Percentiles rank a stretch among this genome's conserved stretches.
Conservation (phyloP, 1,140 invertebrate genomes). For the Euschistus heros region DNA sequence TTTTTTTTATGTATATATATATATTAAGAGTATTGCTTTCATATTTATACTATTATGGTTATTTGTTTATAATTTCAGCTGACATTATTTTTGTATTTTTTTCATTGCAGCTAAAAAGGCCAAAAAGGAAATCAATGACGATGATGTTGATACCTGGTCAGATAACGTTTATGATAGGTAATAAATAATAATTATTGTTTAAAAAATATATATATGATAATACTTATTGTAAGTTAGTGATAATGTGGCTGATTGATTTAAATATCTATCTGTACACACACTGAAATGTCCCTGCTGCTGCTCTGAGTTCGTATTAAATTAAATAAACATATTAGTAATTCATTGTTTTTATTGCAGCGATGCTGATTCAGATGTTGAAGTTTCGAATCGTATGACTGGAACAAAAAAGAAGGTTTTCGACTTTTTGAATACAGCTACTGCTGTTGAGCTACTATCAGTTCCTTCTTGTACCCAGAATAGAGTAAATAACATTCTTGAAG, state of each 20-base stretch:
- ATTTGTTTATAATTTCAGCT: neutral
- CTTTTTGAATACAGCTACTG: constrained; percentile 56
- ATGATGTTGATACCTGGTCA: constrained; percentile 12
- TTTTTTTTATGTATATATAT: neutral
- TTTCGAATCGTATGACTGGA: constrained; percentile 51
- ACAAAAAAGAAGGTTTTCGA: constrained; percentile 63
- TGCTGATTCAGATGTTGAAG: constrained; percentile 61
- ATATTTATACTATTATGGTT: neutral
- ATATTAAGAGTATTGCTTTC: neutral
- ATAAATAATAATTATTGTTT: neutral
- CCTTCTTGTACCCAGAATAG: constrained; percentile 62
- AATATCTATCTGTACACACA: neutral
- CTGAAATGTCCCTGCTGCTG: no score
- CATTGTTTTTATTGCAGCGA: constrained; percentile 37
- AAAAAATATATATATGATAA: no score
- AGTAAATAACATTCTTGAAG: constrained; percentile 51
- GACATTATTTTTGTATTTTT: neutral
- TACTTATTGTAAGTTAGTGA: constrained; percentile 4
- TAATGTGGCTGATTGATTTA: neutral
- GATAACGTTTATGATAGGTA: constrained; percentile 18
- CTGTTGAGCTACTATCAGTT: constrained; percentile 53
- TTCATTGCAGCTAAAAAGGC: constrained; percentile 4
- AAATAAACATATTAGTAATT: neutral
- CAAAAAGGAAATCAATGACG: constrained; percentile 5
- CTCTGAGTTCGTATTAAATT: no score